Conservation (phyloP, 1,140 invertebrate species). For the Microvelia longipes region DNA sequence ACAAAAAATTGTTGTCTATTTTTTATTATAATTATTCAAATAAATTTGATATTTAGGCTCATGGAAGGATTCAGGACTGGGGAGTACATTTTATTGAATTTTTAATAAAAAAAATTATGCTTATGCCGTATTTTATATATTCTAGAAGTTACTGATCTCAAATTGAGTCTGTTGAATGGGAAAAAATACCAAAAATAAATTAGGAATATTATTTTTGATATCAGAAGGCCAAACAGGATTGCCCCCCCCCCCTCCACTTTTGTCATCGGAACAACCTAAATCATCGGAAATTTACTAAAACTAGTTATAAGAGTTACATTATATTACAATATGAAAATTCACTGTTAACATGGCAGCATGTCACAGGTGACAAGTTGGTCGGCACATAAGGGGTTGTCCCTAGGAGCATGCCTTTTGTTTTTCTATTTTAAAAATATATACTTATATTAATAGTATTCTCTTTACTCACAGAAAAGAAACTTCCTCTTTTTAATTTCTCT, state of each 20-base stretch:
- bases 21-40: too few relatives aligned
- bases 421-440: not conserved
- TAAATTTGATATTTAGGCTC: too few relatives aligned
- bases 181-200: not conserved
- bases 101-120: too few relatives aligned
- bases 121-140: too few relatives aligned
- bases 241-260: not conserved
- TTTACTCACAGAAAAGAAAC: not conserved
- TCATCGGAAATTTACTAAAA: not conserved
- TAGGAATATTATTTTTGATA: not conserved
- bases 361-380: not conserved
- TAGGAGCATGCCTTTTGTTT: not conserved
- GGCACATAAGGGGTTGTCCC: not conserved
- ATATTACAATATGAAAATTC: not conserved
- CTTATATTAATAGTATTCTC: not conserved
- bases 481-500: not conserved
- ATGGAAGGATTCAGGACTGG: too few relatives aligned
- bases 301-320: not conserved
- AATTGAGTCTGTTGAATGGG: not conserved
- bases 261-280: not conserved
- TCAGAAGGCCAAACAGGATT: not conserved
- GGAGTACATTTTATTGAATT: too few relatives aligned
- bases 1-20: too few relatives aligned
- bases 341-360: not conserved
- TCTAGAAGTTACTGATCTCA: not conserved